Evolutionary conservation across 2,888 invertebrate species (phyloP).

Genomic region (Ectemnius cavifrons): DNA sequence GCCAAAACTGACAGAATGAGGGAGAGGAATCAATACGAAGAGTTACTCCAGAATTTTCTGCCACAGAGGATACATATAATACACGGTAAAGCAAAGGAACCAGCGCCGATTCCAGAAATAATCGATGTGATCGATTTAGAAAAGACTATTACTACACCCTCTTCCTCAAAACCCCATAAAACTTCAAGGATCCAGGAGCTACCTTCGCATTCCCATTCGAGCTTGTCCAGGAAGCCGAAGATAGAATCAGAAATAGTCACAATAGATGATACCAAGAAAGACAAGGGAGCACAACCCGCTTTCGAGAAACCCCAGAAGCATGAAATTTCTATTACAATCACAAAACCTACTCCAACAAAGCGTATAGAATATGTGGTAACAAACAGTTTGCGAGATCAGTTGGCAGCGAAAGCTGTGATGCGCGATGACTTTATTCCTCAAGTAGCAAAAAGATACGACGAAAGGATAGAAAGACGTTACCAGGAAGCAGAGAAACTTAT

Average conservation of each 20-base stretch:
- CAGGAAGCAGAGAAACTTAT: constrained; percentile 68
- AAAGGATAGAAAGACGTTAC: constrained; percentile 64
- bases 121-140: constrained; percentile 69
- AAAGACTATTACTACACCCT: constrained; percentile 44
- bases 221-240: constrained; percentile 18
- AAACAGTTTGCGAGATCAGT: constrained; percentile 69
- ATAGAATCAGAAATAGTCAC: constrained; percentile 21
- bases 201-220: constrained; percentile 6
- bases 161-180: constrained; percentile 18
- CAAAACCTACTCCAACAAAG: constrained; percentile 3
- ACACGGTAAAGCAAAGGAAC: constrained; percentile 39
- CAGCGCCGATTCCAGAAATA: constrained; percentile 27
- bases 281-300: constrained; percentile 13
- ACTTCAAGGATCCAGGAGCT: constrained; percentile 7
- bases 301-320: background rate
- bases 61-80: constrained; percentile 57
- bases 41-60: constrained; percentile 64
- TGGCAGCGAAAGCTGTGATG: constrained; percentile 65
- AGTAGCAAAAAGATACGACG: constrained; percentile 65
- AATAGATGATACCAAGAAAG: constrained; percentile 14
- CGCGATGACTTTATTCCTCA: constrained; percentile 64
- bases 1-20: constrained; percentile 59
- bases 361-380: constrained; percentile 42
- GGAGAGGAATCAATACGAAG: constrained; percentile 67
- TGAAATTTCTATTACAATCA: background rate